A percentile compares a stretch with the other conserved stretches of the same genome.
Conservation (phyloP, 2,888 invertebrate species). For the Eristalinus sepulchralis region DNA sequence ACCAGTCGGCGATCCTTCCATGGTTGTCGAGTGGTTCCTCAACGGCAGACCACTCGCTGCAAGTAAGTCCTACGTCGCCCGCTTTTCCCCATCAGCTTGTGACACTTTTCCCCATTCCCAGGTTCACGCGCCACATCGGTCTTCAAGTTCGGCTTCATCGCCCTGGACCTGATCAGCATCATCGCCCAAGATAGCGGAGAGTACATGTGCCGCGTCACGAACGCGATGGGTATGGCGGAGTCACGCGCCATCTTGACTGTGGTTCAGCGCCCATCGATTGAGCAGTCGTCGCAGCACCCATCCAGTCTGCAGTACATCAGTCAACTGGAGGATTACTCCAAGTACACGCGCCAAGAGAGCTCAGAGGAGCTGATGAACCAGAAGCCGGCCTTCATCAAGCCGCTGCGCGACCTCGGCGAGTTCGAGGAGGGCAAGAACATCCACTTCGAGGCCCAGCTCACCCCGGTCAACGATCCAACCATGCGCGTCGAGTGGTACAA, state of each 20-base stretch:
- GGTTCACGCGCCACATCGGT: conserved; percentile 97
- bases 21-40: conserved; percentile 97
- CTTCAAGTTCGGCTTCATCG: conserved; percentile 98
- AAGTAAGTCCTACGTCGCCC: conserved; percentile 87
- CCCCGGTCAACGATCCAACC: conserved; percentile 94
- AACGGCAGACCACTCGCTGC: conserved; percentile 95
- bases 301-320: conserved; percentile 94
- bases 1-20: conserved; percentile 97
- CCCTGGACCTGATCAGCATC: conserved; percentile 93
- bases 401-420: conserved; percentile 92
- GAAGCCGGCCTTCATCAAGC: conserved; percentile 93
- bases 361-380: conserved; percentile 90
- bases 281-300: conserved; percentile 94
- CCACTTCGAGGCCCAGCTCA: conserved; percentile 95
- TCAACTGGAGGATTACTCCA: conserved; percentile 94
- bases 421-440: conserved; percentile 95
- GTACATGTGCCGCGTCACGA: conserved; percentile 93
- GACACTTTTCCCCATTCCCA: conserved; percentile 77
- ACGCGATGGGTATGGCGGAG: conserved; percentile 92
- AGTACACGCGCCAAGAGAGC: conserved; percentile 92
- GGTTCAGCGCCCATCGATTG: conserved; percentile 90
- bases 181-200: conserved; percentile 93
- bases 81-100: background rate
- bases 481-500: conserved; percentile 98
- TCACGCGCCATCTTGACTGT: conserved; percentile 91